phyloP scores from a whole-genome alignment of 2,888 invertebrate species.

The Microplitis deprimator region DNA sequence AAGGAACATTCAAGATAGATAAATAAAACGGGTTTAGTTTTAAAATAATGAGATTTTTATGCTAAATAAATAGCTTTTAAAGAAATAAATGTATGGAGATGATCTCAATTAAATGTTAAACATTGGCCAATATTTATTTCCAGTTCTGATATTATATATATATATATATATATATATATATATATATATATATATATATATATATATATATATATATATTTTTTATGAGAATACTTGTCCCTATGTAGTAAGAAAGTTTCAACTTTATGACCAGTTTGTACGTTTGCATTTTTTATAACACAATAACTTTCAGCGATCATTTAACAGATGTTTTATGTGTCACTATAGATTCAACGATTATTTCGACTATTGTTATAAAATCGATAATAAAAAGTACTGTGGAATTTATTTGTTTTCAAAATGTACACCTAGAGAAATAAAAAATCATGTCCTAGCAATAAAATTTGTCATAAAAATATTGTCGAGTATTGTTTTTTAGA shows the following conservation, averaged over 20 bases:
- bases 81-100: conserved; percentile 7
- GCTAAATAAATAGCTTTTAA: neutral
- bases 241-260: neutral
- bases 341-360: neutral
- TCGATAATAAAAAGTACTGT: neutral
- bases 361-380: neutral
- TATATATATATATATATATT: neutral
- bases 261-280: neutral
- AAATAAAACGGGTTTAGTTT: conserved; percentile 3
- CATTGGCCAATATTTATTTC: conserved; percentile 15
- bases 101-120: neutral
- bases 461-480: neutral
- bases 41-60: neutral
- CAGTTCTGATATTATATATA: neutral
- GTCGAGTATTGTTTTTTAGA: neutral
- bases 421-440: neutral
- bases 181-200: no score
- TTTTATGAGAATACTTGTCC: neutral
- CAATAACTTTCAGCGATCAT: neutral
- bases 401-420: neutral
- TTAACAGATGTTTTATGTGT: neutral
- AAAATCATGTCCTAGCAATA: neutral
- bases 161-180: neutral
- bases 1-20: neutral
- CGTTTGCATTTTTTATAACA: conserved; percentile 4